phyloP scores from a whole-genome alignment of 2,113 vertebrate genomes.

The Varanus komodoensis region DNA sequence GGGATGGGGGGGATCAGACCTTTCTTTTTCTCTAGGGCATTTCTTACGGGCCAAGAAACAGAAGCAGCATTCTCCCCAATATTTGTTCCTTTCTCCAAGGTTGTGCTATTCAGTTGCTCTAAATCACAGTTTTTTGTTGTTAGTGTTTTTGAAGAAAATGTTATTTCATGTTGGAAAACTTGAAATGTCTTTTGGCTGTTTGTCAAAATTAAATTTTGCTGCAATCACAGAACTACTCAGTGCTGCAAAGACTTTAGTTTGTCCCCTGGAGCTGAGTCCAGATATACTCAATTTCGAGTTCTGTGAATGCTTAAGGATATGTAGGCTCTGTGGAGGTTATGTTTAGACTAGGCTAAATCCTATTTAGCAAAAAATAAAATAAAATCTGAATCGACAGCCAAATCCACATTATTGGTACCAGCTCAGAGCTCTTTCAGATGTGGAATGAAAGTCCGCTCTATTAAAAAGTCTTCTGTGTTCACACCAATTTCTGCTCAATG shows the following conservation, averaged over 20 bases:
- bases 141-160: neutral
- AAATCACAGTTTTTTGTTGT: neutral
- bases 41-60: neutral
- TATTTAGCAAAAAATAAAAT: constrained; percentile 14
- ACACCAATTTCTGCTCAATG: constrained; percentile 41
- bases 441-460: constrained; percentile 40
- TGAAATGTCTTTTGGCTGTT: neutral
- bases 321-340: constrained; percentile 33
- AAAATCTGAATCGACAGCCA: constrained; percentile 22
- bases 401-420: constrained; percentile 15
- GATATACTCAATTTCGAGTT: constrained; percentile 1
- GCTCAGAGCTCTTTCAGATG: constrained; percentile 19
- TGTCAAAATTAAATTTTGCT: neutral
- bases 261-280: neutral
- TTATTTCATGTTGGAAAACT: neutral
- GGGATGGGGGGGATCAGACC: no score
- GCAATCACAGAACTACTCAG: neutral
- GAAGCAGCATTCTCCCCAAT: neutral
- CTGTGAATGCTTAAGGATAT: constrained; percentile 2
- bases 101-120: constrained; percentile 1
- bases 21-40: neutral
- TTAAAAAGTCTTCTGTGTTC: constrained; percentile 24
- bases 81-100: neutral
- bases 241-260: neutral
- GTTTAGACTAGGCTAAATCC: constrained; percentile 11